These are phyloP conservation scores for Ceyx margarethae DNA, from an alignment of 2,113 vertebrate genomes.

Conservation along the genomic window DNA sequence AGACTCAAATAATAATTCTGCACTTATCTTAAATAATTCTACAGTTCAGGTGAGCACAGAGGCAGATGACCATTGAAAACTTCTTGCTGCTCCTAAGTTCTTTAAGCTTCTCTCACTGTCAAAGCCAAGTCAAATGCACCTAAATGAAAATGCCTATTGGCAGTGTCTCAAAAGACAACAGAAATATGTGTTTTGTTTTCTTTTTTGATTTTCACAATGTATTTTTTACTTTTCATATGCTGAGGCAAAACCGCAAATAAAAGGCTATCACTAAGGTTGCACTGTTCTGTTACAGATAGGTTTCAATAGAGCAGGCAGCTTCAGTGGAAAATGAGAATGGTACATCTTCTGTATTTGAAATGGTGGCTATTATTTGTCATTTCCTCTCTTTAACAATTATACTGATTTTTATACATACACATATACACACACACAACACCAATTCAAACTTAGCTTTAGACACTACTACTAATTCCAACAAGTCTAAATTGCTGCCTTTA, in stretches of 20 bases:
- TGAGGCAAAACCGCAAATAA: background rate
- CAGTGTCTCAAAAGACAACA: background rate
- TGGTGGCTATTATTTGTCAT: background rate
- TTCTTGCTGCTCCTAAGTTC: background rate
- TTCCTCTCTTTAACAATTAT: background rate
- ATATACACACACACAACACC: background rate
- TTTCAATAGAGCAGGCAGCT: background rate
- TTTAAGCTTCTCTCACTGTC: conserved; percentile 8
- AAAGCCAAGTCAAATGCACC: conserved; percentile 14
- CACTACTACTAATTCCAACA: background rate
- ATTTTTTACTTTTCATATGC: background rate
- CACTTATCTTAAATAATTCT: conserved; percentile 1
- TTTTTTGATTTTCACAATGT: background rate
- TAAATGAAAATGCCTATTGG: conserved; percentile 22
- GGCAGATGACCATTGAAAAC: background rate
- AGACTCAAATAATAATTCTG: background rate
- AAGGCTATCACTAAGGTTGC: background rate
- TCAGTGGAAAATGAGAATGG: background rate
- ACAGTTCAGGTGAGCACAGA: background rate
- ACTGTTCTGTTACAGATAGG: background rate
- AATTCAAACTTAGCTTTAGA: background rate
- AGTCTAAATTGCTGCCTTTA: background rate
- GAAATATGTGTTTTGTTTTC: background rate
- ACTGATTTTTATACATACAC: background rate
- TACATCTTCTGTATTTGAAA: background rate